A percentile compares a stretch with the other conserved stretches of the same genome.
phyloP scores from a whole-genome alignment of 2,888 invertebrate species.

The Scaptomyza parva region DNA sequence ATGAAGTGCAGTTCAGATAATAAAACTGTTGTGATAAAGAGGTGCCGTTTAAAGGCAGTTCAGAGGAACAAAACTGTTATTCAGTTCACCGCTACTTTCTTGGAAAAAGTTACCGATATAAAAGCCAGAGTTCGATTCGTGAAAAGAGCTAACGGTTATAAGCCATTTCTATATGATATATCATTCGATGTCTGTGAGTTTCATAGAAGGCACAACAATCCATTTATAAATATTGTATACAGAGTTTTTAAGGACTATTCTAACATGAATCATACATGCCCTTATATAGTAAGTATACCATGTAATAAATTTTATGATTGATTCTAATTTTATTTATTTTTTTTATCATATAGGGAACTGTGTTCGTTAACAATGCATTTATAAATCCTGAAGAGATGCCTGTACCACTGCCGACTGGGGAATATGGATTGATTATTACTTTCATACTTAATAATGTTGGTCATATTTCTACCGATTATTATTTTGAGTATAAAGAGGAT shows the following conservation, averaged over 20 bases:
- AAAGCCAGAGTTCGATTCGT: not conserved
- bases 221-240: slow-evolving; percentile 5
- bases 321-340: not conserved
- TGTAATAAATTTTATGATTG: no score
- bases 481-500: slow-evolving; percentile 17
- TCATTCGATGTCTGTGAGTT: slow-evolving; percentile 21
- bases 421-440: slow-evolving; percentile 15
- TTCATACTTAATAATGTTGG: not conserved
- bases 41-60: no score
- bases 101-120: slow-evolving; percentile 6
- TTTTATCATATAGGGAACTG: slow-evolving; percentile 4
- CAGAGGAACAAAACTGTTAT: slow-evolving; percentile 19
- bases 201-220: slow-evolving; percentile 8
- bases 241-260: slow-evolving; percentile 11
- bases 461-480: not conserved
- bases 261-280: slow-evolving; percentile 39
- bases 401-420: slow-evolving; percentile 22
- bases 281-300: slow-evolving; percentile 20
- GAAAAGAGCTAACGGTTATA: slow-evolving; percentile 32
- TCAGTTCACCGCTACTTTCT: slow-evolving; percentile 4
- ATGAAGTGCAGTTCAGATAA: slow-evolving; percentile 14
- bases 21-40: no score
- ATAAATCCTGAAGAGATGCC: not conserved
- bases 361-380: slow-evolving; percentile 5
- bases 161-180: slow-evolving; percentile 23